These are phyloP conservation scores for Callocephalon fimbriatum DNA, from an alignment of 2,113 vertebrate species.

Conservation along the genomic window DNA sequence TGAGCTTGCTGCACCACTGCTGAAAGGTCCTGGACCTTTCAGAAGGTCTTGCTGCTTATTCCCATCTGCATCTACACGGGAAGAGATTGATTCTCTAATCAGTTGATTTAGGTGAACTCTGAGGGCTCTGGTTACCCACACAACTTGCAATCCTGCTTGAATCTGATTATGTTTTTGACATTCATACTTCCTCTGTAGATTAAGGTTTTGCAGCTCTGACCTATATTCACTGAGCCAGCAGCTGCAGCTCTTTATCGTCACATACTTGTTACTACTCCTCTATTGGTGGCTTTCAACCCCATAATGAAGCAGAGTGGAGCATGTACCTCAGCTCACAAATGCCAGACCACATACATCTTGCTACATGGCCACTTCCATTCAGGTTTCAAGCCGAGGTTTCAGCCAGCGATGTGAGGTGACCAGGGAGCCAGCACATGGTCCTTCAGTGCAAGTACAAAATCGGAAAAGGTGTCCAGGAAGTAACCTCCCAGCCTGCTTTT, in stretches of 20 bases:
- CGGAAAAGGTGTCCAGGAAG: background rate
- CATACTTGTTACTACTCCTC: background rate
- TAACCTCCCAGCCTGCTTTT: background rate
- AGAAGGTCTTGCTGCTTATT: background rate
- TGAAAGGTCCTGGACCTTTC: background rate
- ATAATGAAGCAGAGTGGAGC: background rate
- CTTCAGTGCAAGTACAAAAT: background rate
- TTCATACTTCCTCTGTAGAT: background rate
- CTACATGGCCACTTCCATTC: background rate
- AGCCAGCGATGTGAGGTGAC: background rate
- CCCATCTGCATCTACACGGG: background rate
- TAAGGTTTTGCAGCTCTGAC: conserved; percentile 23
- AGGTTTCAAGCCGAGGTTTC: background rate
- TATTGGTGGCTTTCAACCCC: background rate
- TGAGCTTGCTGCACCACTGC: background rate
- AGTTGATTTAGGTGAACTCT: background rate
- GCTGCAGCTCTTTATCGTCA: background rate
- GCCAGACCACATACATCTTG: background rate
- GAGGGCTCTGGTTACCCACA: background rate
- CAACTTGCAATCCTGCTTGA: background rate
- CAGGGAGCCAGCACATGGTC: background rate
- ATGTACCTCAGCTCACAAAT: background rate
- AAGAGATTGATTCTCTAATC: background rate
- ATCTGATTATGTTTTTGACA: conserved; percentile 6
- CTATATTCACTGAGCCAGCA: conserved; percentile 15